Percentiles rank a stretch among this genome's conserved stretches.
These are phyloP conservation scores for Lophura nycthemera DNA, from an alignment of 2,113 vertebrate genomes.

Conservation along the genomic window DNA sequence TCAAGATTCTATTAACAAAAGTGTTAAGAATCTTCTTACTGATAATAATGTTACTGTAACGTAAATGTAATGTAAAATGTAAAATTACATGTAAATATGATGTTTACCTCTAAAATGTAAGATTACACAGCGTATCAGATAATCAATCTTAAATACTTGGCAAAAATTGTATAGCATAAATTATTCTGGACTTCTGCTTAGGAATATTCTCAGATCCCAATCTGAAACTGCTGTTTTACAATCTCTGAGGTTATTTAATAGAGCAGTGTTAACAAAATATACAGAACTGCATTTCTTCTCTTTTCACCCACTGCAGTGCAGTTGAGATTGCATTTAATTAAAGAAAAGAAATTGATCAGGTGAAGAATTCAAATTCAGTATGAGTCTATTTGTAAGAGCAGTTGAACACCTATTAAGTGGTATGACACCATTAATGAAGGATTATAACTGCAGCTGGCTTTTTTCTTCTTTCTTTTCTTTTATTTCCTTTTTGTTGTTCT, in stretches of 20 bases:
- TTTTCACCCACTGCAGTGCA: not conserved
- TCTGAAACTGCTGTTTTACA: not conserved
- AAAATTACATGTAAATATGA: too few species aligned
- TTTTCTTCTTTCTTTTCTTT: slow-evolving; percentile 31
- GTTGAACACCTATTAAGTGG: slow-evolving; percentile 53
- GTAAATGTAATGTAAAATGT: too few species aligned
- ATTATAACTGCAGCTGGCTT: slow-evolving; percentile 73
- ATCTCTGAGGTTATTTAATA: not conserved
- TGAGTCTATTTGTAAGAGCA: slow-evolving; percentile 18
- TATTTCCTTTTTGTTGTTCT: too few species aligned
- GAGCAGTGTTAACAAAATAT: not conserved
- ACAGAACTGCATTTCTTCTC: not conserved
- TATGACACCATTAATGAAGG: slow-evolving; percentile 52
- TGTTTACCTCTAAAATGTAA: not conserved
- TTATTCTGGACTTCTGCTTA: slow-evolving; percentile 2
- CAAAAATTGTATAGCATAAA: slow-evolving; percentile 32
- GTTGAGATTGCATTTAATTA: not conserved
- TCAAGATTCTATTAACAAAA: not conserved
- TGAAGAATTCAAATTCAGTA: not conserved
- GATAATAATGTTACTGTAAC: not conserved
- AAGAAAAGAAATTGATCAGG: not conserved
- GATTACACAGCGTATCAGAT: not conserved
- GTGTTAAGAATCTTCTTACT: not conserved
- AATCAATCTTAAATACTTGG: slow-evolving; percentile 40
- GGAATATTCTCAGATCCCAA: slow-evolving; percentile 7